phyloP scores from a whole-genome alignment of 2,113 vertebrate species.

The Aix galericulata region DNA sequence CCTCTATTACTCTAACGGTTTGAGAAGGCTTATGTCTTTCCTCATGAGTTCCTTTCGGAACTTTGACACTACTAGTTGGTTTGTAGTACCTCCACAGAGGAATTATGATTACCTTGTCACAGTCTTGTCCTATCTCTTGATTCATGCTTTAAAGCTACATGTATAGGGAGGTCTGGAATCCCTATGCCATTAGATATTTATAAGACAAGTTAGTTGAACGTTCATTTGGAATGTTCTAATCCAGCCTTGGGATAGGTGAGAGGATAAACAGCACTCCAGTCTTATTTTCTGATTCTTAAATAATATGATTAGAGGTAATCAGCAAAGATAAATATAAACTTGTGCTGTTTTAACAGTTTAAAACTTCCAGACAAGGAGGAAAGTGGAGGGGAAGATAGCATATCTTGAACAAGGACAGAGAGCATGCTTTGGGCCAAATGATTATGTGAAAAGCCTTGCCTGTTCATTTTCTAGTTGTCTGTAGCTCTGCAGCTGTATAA shows the following conservation, averaged over 20 bases:
- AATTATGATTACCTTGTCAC: not conserved
- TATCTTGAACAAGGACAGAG: not conserved
- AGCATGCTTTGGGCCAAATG: not conserved
- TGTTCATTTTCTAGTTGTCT: not conserved
- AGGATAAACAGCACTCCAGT: not conserved
- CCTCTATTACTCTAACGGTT: not conserved
- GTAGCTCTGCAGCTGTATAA: not conserved
- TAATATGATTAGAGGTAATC: fast-evolving
- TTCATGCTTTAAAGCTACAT: not conserved
- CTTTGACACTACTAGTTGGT: not conserved
- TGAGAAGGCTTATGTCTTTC: not conserved
- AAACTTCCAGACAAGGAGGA: not conserved
- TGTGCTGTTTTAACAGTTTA: not conserved
- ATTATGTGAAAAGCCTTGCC: not conserved
- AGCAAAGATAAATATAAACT: not conserved
- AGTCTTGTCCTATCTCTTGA: not conserved
- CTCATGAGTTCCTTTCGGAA: not conserved
- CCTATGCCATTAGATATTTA: not conserved
- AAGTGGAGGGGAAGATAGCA: not conserved
- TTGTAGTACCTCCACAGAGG: not conserved
- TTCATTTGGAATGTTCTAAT: not conserved
- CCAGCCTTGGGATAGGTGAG: not conserved
- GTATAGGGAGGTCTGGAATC: not conserved
- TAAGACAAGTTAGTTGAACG: not conserved
- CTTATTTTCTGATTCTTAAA: not conserved